Evolutionary conservation across 2,113 vertebrate species (phyloP).

Genomic region (Dolichallabes microphthalmus): DNA sequence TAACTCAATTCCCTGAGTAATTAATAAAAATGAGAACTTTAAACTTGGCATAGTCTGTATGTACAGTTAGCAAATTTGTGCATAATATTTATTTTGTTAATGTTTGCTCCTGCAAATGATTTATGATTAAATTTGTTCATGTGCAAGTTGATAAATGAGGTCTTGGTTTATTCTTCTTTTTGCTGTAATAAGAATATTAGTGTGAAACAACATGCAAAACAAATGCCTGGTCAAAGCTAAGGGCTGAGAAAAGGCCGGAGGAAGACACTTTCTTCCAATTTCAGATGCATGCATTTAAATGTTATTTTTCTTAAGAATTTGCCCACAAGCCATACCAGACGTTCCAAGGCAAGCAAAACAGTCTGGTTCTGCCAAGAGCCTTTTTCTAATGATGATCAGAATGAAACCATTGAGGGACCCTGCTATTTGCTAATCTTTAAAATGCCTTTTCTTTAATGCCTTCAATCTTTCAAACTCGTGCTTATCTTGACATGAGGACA

Average conservation of each 20-base stretch:
- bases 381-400: conserved; percentile 31
- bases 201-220: not conserved
- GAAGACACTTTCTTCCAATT: conserved; percentile 6
- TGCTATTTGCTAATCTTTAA: conserved; percentile 6
- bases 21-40: not conserved
- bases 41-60: not conserved
- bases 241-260: not conserved
- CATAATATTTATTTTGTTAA: not conserved
- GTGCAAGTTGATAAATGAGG: not conserved
- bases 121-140: not conserved
- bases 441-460: conserved; percentile 23
- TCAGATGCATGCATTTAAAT: conserved; percentile 39
- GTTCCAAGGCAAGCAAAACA: conserved; percentile 11
- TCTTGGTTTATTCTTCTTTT: not conserved
- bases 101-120: not conserved
- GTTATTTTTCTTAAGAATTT: conserved; percentile 1
- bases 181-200: not conserved
- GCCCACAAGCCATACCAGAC: conserved; percentile 2
- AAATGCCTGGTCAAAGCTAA: not conserved
- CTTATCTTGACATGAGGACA: conserved; percentile 4
- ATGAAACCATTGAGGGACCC: conserved; percentile 8
- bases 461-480: conserved; percentile 10
- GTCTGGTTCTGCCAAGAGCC: conserved; percentile 18
- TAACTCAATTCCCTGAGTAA: not conserved
- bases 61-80: not conserved